These are phyloP conservation scores for Ctenicera cuprea DNA, from an alignment of 2,888 invertebrate genomes.

Conservation along the genomic window DNA sequence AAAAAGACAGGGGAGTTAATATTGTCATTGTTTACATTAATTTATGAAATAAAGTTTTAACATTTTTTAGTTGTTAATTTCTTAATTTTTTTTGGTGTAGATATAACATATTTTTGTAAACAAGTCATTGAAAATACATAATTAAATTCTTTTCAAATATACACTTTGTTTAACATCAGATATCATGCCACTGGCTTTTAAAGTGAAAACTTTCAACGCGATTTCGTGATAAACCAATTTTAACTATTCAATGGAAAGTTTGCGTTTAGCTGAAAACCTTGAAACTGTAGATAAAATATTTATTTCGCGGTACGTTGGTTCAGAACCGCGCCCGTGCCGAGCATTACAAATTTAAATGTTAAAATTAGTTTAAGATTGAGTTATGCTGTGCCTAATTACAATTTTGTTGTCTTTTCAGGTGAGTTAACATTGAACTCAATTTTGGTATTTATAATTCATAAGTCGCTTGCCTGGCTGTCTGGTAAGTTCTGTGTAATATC, in stretches of 20 bases:
- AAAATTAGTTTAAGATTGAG: constrained; percentile 5
- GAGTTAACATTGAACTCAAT: neutral
- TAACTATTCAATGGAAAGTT: constrained; percentile 12
- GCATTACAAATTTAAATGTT: neutral
- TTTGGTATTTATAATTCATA: constrained; percentile 7
- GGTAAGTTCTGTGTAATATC: constrained; percentile 11
- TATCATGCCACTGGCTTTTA: neutral
- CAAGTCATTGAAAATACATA: too few relatives aligned
- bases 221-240: constrained; percentile 13
- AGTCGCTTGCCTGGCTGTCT: constrained; percentile 3
- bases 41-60: too few relatives aligned
- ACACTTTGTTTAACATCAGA: neutral
- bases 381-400: neutral
- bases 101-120: too few relatives aligned
- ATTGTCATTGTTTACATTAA: too few relatives aligned
- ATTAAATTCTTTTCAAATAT: too few relatives aligned
- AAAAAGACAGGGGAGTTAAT: too few relatives aligned
- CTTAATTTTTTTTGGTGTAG: too few relatives aligned
- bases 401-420: constrained; percentile 24
- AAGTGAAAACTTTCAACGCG: neutral
- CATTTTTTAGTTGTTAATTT: too few relatives aligned
- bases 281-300: constrained; percentile 6
- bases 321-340: too few relatives aligned
- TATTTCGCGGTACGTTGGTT: neutral
- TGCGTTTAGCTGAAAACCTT: constrained; percentile 6